These are phyloP conservation scores for Tangara arthus DNA, from an alignment of 2,797 vertebrate species.

Conservation along the genomic window DNA sequence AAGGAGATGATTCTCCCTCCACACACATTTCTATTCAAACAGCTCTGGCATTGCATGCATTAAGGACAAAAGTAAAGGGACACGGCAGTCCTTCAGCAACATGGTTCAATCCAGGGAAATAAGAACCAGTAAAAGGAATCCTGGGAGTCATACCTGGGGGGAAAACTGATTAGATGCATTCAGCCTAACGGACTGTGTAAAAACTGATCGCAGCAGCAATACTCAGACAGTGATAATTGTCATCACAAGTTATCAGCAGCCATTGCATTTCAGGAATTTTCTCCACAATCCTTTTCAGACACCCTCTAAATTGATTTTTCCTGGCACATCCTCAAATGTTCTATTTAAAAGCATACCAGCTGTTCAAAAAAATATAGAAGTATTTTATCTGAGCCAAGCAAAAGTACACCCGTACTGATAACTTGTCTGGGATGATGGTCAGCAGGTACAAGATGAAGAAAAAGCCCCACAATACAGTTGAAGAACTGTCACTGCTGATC, in stretches of 20 bases:
- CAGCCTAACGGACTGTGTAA: rapidly evolving
- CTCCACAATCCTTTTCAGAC: background rate
- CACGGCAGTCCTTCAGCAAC: background rate
- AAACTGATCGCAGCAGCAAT: background rate
- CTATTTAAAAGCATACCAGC: background rate
- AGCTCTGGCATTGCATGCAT: background rate
- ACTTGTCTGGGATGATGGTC: background rate
- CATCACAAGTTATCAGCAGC: background rate
- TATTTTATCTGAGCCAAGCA: background rate
- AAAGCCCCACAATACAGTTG: background rate
- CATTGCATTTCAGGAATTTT: background rate
- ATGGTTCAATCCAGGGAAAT: background rate
- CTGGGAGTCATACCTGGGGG: background rate
- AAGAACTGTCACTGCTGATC: background rate
- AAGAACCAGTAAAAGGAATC: background rate
- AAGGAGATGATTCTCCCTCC: background rate
- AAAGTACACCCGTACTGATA: background rate
- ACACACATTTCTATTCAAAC: background rate
- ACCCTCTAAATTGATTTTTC: background rate
- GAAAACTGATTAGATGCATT: background rate
- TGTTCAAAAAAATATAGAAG: background rate
- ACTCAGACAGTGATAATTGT: background rate
- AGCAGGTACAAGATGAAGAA: background rate
- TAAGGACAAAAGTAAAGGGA: background rate
- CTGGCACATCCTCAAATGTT: background rate